phyloP scores from a whole-genome alignment of 2,113 vertebrate genomes.

The Bothrops jararaca region DNA sequence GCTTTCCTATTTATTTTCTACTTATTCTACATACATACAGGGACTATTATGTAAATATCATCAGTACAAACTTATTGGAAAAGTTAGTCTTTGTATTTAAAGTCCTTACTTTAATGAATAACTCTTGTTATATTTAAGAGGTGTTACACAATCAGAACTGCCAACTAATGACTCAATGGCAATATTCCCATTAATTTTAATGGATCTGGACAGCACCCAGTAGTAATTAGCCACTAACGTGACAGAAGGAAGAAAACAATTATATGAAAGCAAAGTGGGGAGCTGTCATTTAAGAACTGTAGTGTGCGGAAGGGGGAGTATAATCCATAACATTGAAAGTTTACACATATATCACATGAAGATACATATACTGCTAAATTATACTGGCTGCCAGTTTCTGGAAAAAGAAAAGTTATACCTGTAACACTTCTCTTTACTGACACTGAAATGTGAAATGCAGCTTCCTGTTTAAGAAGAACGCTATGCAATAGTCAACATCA shows the following conservation, averaged over 20 bases:
- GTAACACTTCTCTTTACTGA: slow-evolving; percentile 4
- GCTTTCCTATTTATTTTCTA: neutral
- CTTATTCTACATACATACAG: neutral
- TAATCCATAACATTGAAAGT: slow-evolving; percentile 5
- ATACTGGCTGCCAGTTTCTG: neutral
- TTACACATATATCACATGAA: neutral
- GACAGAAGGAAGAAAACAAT: slow-evolving; percentile 30
- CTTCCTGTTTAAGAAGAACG: slow-evolving; percentile 31
- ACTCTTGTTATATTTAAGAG: slow-evolving; percentile 15
- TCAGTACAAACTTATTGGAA: neutral
- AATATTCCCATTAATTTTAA: slow-evolving; percentile 35
- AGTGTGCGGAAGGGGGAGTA: neutral
- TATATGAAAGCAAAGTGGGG: slow-evolving; percentile 5
- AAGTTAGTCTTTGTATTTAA: slow-evolving; percentile 4
- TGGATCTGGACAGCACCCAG: slow-evolving; percentile 35
- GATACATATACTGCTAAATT: slow-evolving; percentile 3
- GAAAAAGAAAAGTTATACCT: slow-evolving; percentile 32
- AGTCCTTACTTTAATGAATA: neutral
- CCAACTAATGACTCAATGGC: slow-evolving; percentile 24
- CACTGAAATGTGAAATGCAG: neutral
- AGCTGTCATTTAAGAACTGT: slow-evolving; percentile 10
- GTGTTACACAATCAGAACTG: slow-evolving; percentile 11
- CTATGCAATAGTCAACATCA: slow-evolving; percentile 16
- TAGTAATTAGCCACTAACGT: slow-evolving; percentile 23
- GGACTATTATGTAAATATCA: neutral